Percentiles rank a stretch among this genome's conserved stretches.
These are phyloP conservation scores for Tympanoctomys barrerae DNA, from an alignment of 2,797 vertebrate species.

Conservation along the genomic window DNA sequence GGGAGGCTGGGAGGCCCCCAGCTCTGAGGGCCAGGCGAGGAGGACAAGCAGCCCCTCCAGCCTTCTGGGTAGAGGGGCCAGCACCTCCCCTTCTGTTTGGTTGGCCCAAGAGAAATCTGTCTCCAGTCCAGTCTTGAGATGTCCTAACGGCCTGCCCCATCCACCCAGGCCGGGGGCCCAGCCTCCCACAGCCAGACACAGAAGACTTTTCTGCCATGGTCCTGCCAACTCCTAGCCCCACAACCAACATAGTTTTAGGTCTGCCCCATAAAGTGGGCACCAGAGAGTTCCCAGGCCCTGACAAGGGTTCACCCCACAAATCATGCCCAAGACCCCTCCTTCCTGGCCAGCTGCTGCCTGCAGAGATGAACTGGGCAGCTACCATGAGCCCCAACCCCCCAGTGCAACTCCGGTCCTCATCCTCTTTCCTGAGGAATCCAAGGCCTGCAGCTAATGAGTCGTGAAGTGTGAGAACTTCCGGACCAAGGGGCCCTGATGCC, in stretches of 20 bases:
- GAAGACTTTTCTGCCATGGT: not conserved
- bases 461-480: constrained; percentile 99
- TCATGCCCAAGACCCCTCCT: not conserved
- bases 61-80: not conserved
- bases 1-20: not conserved
- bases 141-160: not conserved
- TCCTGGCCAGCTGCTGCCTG: not conserved
- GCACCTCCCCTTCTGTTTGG: not conserved
- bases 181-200: not conserved
- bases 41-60: not conserved
- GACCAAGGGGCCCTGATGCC: constrained; percentile 93
- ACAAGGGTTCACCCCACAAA: not conserved
- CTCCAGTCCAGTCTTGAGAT: not conserved
- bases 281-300: not conserved
- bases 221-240: not conserved
- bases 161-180: not conserved
- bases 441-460: constrained; percentile 96
- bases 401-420: constrained; percentile 79
- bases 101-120: not conserved
- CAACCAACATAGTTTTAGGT: not conserved
- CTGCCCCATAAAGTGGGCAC: not conserved
- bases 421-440: constrained; percentile 94
- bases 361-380: not conserved
- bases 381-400: constrained; percentile 56
- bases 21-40: not conserved